phyloP scores from a whole-genome alignment of 2,113 vertebrate species.

The Struthidea cinerea region DNA sequence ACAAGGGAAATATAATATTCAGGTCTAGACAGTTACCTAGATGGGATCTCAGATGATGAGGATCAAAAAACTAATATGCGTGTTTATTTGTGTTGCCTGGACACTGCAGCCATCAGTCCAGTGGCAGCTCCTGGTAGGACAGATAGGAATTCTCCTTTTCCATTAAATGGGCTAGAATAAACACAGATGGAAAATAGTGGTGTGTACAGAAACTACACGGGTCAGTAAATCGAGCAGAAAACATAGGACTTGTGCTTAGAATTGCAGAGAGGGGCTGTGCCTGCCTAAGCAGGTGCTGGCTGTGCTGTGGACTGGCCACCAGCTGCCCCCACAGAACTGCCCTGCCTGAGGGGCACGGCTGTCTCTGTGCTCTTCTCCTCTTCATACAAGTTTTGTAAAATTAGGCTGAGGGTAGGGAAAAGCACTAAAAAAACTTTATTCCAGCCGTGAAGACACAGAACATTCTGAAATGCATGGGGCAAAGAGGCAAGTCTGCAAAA shows the following conservation, averaged over 20 bases:
- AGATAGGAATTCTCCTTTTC: not conserved
- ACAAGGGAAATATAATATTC: not conserved
- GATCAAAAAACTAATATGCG: not conserved
- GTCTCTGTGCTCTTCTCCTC: fast-evolving
- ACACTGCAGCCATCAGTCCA: not conserved
- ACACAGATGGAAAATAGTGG: not conserved
- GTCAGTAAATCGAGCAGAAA: not conserved
- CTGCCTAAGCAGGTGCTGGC: not conserved
- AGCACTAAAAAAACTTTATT: not conserved
- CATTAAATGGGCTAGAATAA: not conserved
- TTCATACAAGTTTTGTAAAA: not conserved
- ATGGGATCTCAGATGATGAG: not conserved
- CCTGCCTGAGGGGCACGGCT: fast-evolving
- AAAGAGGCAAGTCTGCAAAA: not conserved
- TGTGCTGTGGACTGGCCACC: not conserved
- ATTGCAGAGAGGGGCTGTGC: not conserved
- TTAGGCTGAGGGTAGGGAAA: not conserved
- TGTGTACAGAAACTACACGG: not conserved
- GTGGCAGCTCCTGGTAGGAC: not conserved
- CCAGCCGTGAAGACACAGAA: fast-evolving
- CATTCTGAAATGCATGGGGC: not conserved
- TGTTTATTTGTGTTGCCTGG: not conserved
- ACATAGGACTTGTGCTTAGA: not conserved
- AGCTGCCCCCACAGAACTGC: fast-evolving
- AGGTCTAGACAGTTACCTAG: not conserved